Percentiles rank a stretch among this genome's conserved stretches.
phyloP scores from a whole-genome alignment of 1,140 invertebrate species.

The Papilio polytes region DNA sequence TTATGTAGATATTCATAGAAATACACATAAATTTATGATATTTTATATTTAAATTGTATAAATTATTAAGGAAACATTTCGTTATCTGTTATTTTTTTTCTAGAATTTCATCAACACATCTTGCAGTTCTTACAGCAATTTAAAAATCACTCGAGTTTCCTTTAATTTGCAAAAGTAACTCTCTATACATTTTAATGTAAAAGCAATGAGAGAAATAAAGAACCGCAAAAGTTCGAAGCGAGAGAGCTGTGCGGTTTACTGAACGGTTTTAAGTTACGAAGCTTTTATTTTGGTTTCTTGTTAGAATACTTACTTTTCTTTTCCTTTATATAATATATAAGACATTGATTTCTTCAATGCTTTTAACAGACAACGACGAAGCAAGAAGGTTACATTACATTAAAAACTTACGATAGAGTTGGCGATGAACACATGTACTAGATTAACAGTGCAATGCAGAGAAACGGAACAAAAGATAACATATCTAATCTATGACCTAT shows the following conservation, averaged over 20 bases:
- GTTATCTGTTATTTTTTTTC: not conserved
- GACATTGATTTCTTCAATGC: not conserved
- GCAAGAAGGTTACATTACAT: not conserved
- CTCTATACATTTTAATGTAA: constrained; percentile 25
- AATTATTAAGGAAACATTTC: too few species aligned
- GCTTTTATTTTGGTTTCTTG: constrained; percentile 24
- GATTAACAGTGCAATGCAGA: not conserved
- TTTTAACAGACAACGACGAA: not conserved
- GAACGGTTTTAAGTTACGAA: constrained; percentile 26
- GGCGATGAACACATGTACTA: not conserved
- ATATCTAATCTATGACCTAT: too few species aligned
- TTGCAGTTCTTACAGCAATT: not conserved
- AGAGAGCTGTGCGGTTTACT: constrained; percentile 23
- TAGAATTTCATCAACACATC: not conserved
- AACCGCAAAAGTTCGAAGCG: constrained; percentile 26
- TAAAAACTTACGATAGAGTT: not conserved
- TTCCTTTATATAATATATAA: not conserved
- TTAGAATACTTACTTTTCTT: not conserved
- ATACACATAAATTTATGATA: too few species aligned
- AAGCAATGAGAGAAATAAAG: constrained; percentile 28
- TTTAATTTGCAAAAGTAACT: constrained; percentile 25
- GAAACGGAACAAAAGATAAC: too few species aligned
- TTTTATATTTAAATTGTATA: too few species aligned
- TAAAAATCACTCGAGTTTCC: constrained; percentile 24
- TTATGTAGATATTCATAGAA: too few species aligned